Conservation (phyloP, 92 coral and sea anemone genomes). For the Phymanthus crucifer region DNA sequence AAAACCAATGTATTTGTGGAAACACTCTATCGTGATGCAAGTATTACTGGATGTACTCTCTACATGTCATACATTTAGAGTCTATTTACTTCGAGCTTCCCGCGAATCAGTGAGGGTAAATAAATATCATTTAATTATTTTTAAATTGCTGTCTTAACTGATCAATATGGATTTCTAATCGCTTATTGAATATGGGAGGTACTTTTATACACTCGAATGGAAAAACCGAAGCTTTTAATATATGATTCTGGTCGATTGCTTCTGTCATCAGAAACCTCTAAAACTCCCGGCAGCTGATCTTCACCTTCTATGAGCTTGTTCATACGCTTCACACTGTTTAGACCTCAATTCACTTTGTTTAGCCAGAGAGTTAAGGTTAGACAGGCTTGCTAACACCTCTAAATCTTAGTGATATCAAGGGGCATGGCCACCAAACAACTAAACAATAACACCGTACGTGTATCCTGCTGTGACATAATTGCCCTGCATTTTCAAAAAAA, state of each 20-base stretch:
- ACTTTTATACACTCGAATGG: slow-evolving; percentile 18
- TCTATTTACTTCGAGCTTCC: slow-evolving; percentile 4
- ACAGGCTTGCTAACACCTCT: background rate
- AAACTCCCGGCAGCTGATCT: background rate
- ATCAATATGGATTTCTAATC: slow-evolving; percentile 39
- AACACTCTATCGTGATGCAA: slow-evolving; percentile 2
- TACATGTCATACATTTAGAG: background rate
- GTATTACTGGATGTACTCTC: background rate
- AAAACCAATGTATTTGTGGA: slow-evolving; percentile 2
- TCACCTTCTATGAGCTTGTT: background rate
- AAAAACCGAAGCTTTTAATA: background rate
- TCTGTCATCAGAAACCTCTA: slow-evolving; percentile 14
- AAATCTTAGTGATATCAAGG: background rate
- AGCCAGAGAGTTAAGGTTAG: background rate
- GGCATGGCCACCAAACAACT: background rate
- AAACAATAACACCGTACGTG: slow-evolving; percentile 1
- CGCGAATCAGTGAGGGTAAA: slow-evolving; percentile 11
- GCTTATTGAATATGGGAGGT: slow-evolving; percentile 22
- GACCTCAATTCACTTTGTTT: too few relatives aligned
- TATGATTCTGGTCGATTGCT: background rate
- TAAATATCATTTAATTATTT: slow-evolving; percentile 32
- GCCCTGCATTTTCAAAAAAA: slow-evolving; percentile 4
- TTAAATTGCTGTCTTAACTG: slow-evolving; percentile 50
- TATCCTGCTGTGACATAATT: slow-evolving; percentile 8
- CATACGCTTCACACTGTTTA: too few relatives aligned